phyloP scores from a whole-genome alignment of 2,888 invertebrate genomes.

The Orthosia gracilis region DNA sequence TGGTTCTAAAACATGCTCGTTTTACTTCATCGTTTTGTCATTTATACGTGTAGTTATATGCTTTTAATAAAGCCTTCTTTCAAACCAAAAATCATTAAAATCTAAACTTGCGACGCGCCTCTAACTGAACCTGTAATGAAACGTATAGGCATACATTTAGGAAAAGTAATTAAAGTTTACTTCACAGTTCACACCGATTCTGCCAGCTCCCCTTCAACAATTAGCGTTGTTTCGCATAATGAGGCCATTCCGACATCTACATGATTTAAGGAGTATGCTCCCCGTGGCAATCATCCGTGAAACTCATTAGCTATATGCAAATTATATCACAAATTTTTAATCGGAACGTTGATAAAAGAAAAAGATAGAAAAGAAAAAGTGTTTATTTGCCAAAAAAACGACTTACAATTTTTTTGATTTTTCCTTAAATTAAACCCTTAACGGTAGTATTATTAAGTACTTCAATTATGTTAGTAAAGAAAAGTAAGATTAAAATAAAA shows the following conservation, averaged over 20 bases:
- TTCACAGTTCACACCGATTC: conserved; percentile 11
- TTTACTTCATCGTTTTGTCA: too few relatives aligned
- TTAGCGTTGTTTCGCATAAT: conserved; percentile 35
- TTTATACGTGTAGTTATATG: neutral
- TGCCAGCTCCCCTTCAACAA: conserved; percentile 21
- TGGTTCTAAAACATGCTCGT: too few relatives aligned
- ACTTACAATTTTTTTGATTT: too few relatives aligned
- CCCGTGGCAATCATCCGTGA: conserved; percentile 25
- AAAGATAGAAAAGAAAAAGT: too few relatives aligned
- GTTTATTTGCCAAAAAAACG: too few relatives aligned
- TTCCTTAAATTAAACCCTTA: too few relatives aligned
- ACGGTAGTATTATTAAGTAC: too few relatives aligned
- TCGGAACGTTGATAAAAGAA: conserved; percentile 12
- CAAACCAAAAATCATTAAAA: neutral
- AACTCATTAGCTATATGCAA: conserved; percentile 40
- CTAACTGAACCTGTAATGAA: neutral
- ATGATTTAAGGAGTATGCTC: conserved; percentile 31
- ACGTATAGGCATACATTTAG: conserved; percentile 16
- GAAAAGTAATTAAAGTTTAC: conserved; percentile 47
- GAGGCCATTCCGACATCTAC: conserved; percentile 24
- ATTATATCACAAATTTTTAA: conserved; percentile 18
- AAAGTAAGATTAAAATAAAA: too few relatives aligned
- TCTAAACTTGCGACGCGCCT: conserved; percentile 1
- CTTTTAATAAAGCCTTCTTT: neutral
- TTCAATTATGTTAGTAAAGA: too few relatives aligned